Evolutionary conservation across 2,797 vertebrate genomes (phyloP), one percentile per base, ranked within the genome.

Genomic region (Syngnathus rostellatus): DNA sequence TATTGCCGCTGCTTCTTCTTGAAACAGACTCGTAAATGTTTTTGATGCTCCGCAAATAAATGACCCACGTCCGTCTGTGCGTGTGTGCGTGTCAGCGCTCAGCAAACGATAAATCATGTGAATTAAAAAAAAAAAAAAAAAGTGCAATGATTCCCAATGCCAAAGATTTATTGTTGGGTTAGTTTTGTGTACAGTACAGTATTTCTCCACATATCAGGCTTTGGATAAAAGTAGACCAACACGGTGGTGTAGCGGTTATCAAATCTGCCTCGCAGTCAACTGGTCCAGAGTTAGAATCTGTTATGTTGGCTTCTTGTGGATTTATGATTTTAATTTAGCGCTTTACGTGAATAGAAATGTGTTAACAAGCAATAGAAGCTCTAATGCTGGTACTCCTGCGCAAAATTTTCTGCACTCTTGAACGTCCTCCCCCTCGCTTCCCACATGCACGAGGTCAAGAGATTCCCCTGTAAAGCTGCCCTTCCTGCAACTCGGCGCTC

Each of bases 1-100:
- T 83, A 88, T 79, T 75, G 67, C 63, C 71, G 68, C 79, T 78
- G 74, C 80, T 83, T 85, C 65, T 45, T 68, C 78, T 74, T 73
- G 86, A 87, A 89, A 89, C 81, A 79, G 77, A 82, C 85, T 85
- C 85, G 83, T 90, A 85, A 90, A 91, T 85, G 86, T 88, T 86
- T 87, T 81, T 82, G 79, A 86, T 83, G 79, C 74, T 57, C 57
- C 3, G 41, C 62, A 72, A 77, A 87, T 89, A 88, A 90, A 89
- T 89, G 86, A 85, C 76, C 71, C 70, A 66, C 68, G 8, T 17
- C 14, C 25, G 16, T 31, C 31, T 6, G 53, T 10, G 51, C 9
- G 17, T 8, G 51, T 37, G 25, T 72, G 72, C 74, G 55, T 72
- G 84, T 81, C 70, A 67, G 8, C 2, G 73, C 79, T 89, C 88